Conservation (phyloP, 2,888 invertebrate species). For the Lapara coniferarum region DNA sequence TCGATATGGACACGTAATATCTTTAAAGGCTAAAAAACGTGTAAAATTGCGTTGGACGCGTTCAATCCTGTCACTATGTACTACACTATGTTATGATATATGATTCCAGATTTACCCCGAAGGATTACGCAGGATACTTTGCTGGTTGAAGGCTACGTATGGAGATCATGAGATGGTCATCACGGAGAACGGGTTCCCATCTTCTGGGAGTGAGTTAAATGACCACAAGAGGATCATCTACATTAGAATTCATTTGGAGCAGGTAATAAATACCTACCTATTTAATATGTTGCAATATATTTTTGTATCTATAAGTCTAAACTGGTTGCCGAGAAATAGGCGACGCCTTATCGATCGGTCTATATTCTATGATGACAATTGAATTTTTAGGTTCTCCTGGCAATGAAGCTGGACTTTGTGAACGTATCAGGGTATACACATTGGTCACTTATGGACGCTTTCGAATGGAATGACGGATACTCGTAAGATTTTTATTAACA, state of each 20-base stretch:
- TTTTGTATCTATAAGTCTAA: too few relatives aligned
- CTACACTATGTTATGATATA: constrained; percentile 26
- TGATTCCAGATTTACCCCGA: constrained; percentile 63
- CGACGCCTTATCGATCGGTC: too few relatives aligned
- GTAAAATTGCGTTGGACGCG: too few relatives aligned
- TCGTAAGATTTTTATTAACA: constrained; percentile 71
- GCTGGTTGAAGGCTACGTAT: constrained; percentile 71
- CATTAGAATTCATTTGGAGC: constrained; percentile 41
- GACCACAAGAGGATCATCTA: constrained; percentile 37
- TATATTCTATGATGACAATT: too few relatives aligned
- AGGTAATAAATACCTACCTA: constrained; percentile 37
- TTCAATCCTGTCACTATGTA: too few relatives aligned
- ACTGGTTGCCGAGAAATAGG: too few relatives aligned
- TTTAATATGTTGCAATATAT: background rate
- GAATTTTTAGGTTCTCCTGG: constrained; percentile 45
- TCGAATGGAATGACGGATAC: constrained; percentile 89
- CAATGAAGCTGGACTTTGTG: constrained; percentile 74
- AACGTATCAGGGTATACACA: constrained; percentile 86
- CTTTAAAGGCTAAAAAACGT: too few relatives aligned
- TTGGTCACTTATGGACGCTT: constrained; percentile 90
- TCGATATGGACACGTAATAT: too few relatives aligned
- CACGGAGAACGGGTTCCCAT: constrained; percentile 67
- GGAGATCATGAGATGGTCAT: constrained; percentile 61
- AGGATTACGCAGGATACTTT: constrained; percentile 68
- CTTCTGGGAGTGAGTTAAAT: constrained; percentile 18